phyloP scores from a whole-genome alignment of 2,888 invertebrate genomes.

The Rhagophthalmus giganteus region DNA sequence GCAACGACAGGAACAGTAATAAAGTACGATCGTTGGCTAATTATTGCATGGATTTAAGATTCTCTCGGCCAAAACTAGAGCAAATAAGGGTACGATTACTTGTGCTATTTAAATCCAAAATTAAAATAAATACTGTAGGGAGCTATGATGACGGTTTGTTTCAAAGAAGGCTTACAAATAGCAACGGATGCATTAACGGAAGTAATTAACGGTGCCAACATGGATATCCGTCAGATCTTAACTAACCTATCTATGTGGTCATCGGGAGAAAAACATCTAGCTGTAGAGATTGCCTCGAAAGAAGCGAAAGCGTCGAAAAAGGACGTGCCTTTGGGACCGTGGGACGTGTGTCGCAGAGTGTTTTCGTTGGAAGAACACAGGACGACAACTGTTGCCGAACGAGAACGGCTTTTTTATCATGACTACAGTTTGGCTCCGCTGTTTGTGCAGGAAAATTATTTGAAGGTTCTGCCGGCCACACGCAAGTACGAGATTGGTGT shows the following conservation, averaged over 20 bases:
- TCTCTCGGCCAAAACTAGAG: slow-evolving; percentile 81
- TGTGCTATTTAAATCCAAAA: background rate
- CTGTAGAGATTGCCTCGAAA: slow-evolving; percentile 58
- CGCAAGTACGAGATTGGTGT: too few species aligned
- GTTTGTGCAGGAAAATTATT: slow-evolving; percentile 98
- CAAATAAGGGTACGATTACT: slow-evolving; percentile 76
- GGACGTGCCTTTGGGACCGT: slow-evolving; percentile 87
- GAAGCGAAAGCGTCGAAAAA: slow-evolving; percentile 71
- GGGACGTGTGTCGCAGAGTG: slow-evolving; percentile 90
- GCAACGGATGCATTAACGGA: slow-evolving; percentile 75
- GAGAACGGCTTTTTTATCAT: slow-evolving; percentile 90
- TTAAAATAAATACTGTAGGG: slow-evolving; percentile 60
- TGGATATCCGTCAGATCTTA: slow-evolving; percentile 91
- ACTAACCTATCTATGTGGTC: slow-evolving; percentile 86
- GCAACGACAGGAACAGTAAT: slow-evolving; percentile 92
- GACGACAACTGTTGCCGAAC: slow-evolving; percentile 77
- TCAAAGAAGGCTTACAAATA: slow-evolving; percentile 85
- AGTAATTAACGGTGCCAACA: slow-evolving; percentile 84
- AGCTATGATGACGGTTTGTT: slow-evolving; percentile 89
- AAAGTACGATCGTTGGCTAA: slow-evolving; percentile 93
- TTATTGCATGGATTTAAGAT: slow-evolving; percentile 91
- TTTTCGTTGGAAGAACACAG: slow-evolving; percentile 81
- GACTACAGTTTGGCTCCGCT: slow-evolving; percentile 96
- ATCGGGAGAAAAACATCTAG: slow-evolving; percentile 59
- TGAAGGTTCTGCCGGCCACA: slow-evolving; percentile 80